These are phyloP conservation scores for Jordanella pulchra DNA, from an alignment of 2,797 vertebrate genomes.

Conservation along the genomic window DNA sequence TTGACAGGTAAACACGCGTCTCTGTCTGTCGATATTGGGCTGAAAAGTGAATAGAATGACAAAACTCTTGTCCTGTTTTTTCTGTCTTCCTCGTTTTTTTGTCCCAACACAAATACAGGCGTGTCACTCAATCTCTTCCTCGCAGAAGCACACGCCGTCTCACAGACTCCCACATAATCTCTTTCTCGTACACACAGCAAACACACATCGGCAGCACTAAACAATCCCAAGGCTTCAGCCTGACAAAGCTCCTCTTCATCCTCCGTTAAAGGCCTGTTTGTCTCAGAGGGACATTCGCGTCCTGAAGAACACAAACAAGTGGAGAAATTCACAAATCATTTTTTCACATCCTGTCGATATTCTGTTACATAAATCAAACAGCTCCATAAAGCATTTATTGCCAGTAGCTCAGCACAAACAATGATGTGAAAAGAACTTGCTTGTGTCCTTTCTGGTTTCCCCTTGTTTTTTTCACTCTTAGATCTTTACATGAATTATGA, in stretches of 20 bases:
- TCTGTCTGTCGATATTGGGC: conserved; percentile 38
- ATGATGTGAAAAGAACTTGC: neutral
- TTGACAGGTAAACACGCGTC: neutral
- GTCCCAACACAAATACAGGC: conserved; percentile 20
- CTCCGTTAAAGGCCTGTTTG: conserved; percentile 71
- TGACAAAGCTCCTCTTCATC: conserved; percentile 74
- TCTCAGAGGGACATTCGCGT: conserved; percentile 59
- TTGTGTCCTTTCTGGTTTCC: neutral
- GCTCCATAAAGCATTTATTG: neutral
- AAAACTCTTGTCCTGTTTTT: conserved; percentile 33
- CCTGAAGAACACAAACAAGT: conserved; percentile 56
- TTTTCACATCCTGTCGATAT: conserved; percentile 29
- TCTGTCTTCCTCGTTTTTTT: conserved; percentile 21
- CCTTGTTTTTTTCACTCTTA: neutral
- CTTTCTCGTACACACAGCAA: conserved; percentile 28
- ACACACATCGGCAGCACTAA: conserved; percentile 32
- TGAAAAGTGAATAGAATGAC: conserved; percentile 38
- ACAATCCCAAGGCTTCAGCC: conserved; percentile 72
- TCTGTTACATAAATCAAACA: neutral
- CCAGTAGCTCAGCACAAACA: neutral
- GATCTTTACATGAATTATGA: neutral
- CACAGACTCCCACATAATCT: conserved; percentile 54
- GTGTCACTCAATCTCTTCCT: conserved; percentile 41
- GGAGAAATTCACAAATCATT: conserved; percentile 54
- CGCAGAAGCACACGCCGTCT: conserved; percentile 46